Percentiles rank a stretch among this genome's conserved stretches.
Evolutionary conservation across 2,797 vertebrate species (phyloP).

Genomic region (Cebuella pygmaea): DNA sequence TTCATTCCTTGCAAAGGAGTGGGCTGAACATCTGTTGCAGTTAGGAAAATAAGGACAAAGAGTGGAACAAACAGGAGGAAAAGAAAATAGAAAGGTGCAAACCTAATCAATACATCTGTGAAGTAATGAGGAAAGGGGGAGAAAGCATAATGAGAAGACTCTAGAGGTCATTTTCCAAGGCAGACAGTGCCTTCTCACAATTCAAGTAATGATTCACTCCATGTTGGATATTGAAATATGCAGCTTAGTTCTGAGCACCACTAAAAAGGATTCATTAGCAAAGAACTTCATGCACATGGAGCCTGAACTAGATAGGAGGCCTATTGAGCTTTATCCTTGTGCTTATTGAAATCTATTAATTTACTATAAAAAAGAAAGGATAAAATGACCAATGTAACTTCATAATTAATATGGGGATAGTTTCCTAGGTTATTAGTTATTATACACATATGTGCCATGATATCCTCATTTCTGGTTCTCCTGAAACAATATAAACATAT

Average conservation of each 20-base stretch:
- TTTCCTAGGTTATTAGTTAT: conserved; percentile 53
- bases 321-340: not conserved
- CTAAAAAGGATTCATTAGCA: conserved; percentile 27
- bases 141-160: not conserved
- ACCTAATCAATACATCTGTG: not conserved
- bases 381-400: not conserved
- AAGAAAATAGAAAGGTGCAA: conserved; percentile 36
- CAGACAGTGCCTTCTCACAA: not conserved
- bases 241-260: conserved; percentile 40
- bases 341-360: conserved; percentile 56
- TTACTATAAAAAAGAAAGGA: conserved; percentile 37
- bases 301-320: conserved; percentile 28
- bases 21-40: not conserved
- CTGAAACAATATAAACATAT: not conserved
- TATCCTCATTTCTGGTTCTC: not conserved
- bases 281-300: conserved; percentile 21
- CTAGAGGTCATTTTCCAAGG: not conserved
- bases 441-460: not conserved
- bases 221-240: not conserved
- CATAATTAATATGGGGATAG: not conserved
- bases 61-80: not conserved
- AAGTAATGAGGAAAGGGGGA: not conserved
- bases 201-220: not conserved
- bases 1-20: not conserved
- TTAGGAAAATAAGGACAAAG: conserved; percentile 45